Percentiles rank a stretch among this genome's conserved stretches.
Conservation (phyloP, 2,797 vertebrate species). For the Crocidura indochinensis region DNA sequence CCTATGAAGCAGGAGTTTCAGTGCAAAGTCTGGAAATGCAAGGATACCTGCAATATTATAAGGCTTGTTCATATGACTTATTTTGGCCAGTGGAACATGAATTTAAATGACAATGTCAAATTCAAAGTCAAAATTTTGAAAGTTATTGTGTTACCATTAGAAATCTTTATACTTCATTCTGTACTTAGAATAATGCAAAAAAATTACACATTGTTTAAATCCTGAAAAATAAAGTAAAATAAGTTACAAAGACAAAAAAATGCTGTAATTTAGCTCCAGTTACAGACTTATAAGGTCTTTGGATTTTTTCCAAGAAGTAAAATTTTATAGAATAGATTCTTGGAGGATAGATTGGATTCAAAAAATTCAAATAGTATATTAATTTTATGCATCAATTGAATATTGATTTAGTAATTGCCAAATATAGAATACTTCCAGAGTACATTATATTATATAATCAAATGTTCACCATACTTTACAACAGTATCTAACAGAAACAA, state of each 20-base stretch:
- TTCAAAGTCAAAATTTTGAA: slow-evolving; percentile 34
- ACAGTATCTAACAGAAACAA: neutral
- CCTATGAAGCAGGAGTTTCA: no score
- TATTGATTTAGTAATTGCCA: neutral
- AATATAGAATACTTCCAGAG: neutral
- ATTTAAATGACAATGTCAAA: neutral
- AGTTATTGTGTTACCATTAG: neutral
- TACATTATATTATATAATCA: slow-evolving; percentile 34
- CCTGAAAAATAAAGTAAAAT: neutral
- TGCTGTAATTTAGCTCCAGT: neutral
- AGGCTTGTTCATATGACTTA: neutral
- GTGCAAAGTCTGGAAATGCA: no score
- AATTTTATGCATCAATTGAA: slow-evolving; percentile 34
- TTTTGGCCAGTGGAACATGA: neutral
- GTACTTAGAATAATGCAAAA: neutral
- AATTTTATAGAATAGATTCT: neutral
- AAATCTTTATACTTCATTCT: neutral
- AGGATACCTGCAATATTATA: no score
- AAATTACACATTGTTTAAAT: neutral
- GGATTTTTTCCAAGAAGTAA: slow-evolving; percentile 10
- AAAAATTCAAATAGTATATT: slow-evolving; percentile 40
- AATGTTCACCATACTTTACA: neutral
- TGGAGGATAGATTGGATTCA: slow-evolving; percentile 1
- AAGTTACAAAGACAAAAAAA: neutral
- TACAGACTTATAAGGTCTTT: neutral